Evolutionary conservation across 2,797 vertebrate genomes (phyloP), one percentile per base, ranked within the genome.

Genomic region (Anabas testudineus): DNA sequence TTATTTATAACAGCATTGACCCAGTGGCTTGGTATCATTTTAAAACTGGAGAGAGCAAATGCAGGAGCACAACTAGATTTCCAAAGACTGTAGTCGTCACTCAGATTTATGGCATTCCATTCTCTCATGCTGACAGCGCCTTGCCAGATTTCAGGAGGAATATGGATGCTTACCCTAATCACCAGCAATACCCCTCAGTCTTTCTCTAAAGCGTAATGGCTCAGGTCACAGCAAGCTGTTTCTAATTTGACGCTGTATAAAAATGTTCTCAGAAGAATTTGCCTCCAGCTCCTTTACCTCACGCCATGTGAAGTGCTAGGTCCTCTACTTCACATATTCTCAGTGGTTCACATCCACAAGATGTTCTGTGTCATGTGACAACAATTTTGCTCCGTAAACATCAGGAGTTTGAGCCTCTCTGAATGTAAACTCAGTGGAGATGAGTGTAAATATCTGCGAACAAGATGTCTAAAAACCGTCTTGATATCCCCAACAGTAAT

Each of bases 211-310:
- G 82, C 60, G 32, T 66, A 69, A 78, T 71, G 72, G 71, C 78
- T 85, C 71, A 59, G 76, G 87, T 91, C 85, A 80, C 68, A 67
- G 64, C 78, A 88, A 84, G 84, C 88, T 92, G 90, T 82, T 92
- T 90, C 75, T 87, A 77, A 87, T 93, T 89, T 87, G 76, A 88
- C 77, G 70, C 53, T 64, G 73, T 82, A 80, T 86, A 80, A 87
- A 85, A 88, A 81, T 70, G 74, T 69, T 84, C 87, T 81, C 45
- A 5, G 60, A 81, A 74, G 71, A 84, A 81, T 76, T 76, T 39
- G 70, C 80, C 56, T 28, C 47, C 37, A 71, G 69, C 69, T 64
- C 52, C 48, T 69, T 74, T 67, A 70, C 75, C 57, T 83, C 64
- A 41, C 39, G 19, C 69, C 64, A 58, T 64, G 70, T 36, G 61